Base-by-base conservation (phyloP, 2,888 invertebrate species). In the Frankliniella intonsa region DNA sequence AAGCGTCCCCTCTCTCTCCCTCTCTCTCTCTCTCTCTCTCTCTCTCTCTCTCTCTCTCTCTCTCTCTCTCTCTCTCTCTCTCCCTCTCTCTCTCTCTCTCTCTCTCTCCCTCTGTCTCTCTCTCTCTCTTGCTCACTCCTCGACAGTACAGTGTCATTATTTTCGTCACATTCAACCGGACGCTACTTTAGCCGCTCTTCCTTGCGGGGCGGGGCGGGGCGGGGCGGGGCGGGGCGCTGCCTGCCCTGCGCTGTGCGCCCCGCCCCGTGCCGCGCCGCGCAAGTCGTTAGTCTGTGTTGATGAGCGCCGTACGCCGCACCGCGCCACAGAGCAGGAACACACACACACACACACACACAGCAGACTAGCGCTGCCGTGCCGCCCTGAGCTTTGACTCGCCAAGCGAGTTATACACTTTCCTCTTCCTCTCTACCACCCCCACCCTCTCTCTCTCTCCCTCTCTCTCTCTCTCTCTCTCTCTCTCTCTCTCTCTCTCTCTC, bases 401-500 rank as follows among this genome's bases (percentile, higher is more conserved):
- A 69, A 69, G 69, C 69, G 69, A n/a, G 69, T 22, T 69, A 49
- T 65, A 65, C 82, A 55, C 81, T 27, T 81, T 82, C 69, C 80
- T 62, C 81, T 55, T 49, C 69, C 82, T 38, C 65, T 79, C 38
- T 27, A 69, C 80, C 80, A 69, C 81, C 50, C 83, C 82, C 84
- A 83, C 80, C 83, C 81, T 83, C 84, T 83, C 83, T 83, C 83
- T n/a, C n/a, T n/a, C n/a, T n/a, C n/a, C n/a, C n/a, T n/a, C n/a
- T n/a, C n/a, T n/a, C n/a, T n/a, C n/a, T n/a, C n/a, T n/a, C n/a
- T n/a, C n/a, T n/a, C 51, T 12, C 51, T 51, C 12, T 12, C 51
- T 51, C 51, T 51, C 51, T 51, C 51, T 11, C 51, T 51, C 51
- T 12, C 12, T 51, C 51, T 51, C 51, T 51, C 51, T 51, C 51